Base-by-base conservation (phyloP, 2,113 vertebrate species). In the Gila orcuttii region DNA sequence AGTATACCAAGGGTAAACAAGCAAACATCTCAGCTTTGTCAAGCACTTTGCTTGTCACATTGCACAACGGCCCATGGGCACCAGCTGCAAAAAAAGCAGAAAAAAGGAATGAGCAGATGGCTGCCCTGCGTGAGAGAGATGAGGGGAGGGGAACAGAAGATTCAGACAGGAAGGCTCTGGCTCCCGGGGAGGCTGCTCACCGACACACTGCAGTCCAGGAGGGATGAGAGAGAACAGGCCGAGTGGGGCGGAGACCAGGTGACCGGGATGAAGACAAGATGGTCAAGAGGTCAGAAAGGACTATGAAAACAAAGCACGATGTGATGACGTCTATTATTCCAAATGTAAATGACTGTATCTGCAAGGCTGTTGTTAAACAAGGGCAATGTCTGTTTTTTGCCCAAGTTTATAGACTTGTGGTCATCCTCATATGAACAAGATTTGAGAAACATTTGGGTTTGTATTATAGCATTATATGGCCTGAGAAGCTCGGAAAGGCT, bases 101-200 rank as follows among this genome's bases (percentile, higher is more conserved):
- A 88, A 82, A 66, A 60, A 85, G 83, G 33, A 69, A 36, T 74
- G 68, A 80, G 84, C 90, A 88, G 88, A 92, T 89, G 89, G 90
- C 62, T 64, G 86, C 79, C 60, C 82, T 75, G 90, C 82, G 86
- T 80, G 89, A 84, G 36, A 57, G 75, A 64, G 39, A 45, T 57
- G 69, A 66, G 47, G 31, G 78, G 47, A 42, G 60, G 80, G 19
- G 8, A 52, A 69, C 60, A 73, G 68, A 83, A 78, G 75, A 79
- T n/a, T 31, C 77, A 79, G 59, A 69, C 75, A 86, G 45, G 79
- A 86, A 52, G 62, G 21, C 62, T 85, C 19, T 68, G 75, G 52
- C 79, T 82, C 42, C 42, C 47, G 68, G 71, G 47, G 12, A 60
- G 57, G 79, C 59, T 42, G 73, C 69, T 83, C 73, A 89, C n/a